These are phyloP conservation scores for Rutpela maculata DNA, from an alignment of 2,888 invertebrate genomes.

Conservation along the genomic window DNA sequence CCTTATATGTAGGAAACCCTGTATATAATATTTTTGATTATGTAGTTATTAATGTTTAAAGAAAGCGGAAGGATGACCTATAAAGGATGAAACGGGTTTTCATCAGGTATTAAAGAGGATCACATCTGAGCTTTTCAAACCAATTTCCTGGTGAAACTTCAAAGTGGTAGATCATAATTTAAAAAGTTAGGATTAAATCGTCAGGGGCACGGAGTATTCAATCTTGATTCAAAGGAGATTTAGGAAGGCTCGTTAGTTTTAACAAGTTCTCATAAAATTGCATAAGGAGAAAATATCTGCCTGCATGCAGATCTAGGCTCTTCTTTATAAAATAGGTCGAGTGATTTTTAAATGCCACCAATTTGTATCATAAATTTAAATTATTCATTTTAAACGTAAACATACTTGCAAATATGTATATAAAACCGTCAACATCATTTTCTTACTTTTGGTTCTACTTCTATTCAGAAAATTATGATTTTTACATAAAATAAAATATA, in stretches of 20 bases:
- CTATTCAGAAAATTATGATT: too few species aligned
- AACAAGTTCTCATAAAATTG: neutral
- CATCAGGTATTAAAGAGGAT: neutral
- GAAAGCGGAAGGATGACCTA: neutral
- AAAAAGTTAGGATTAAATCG: conserved; percentile 3
- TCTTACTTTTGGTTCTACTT: too few species aligned
- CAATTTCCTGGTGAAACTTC: conserved; percentile 9
- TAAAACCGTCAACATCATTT: too few species aligned
- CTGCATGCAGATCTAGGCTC: neutral
- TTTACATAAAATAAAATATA: too few species aligned
- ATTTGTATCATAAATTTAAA: neutral
- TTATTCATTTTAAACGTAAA: too few species aligned
- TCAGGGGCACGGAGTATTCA: neutral
- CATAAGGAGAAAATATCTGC: conserved; percentile 9
- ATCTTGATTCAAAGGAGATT: conserved; percentile 7
- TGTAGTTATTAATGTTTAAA: neutral
- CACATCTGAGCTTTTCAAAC: conserved; percentile 2
- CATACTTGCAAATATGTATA: too few species aligned
- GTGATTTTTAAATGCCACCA: neutral
- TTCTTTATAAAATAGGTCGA: neutral
- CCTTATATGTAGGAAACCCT: too few species aligned
- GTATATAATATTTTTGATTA: too few species aligned
- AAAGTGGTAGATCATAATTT: conserved; percentile 23
- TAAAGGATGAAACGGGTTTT: neutral
- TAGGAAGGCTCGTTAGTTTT: conserved; percentile 10